A percentile compares a stretch with the other conserved stretches of the same genome.
phyloP scores from a whole-genome alignment of 2,888 invertebrate genomes.

The Melanchra persicariae region DNA sequence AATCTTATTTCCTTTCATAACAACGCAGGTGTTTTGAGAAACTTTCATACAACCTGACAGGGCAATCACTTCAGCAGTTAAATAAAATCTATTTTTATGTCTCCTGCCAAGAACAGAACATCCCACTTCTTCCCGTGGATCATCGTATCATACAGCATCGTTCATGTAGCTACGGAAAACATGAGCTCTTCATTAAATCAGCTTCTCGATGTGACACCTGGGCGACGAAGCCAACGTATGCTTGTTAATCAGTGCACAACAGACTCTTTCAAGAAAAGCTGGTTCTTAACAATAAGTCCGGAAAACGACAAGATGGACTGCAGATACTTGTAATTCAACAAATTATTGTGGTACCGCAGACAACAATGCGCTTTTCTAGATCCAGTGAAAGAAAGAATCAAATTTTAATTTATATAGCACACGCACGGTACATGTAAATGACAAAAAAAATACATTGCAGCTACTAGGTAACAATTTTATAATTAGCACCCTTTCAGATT shows the following conservation, averaged over 20 bases:
- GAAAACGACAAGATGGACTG: not conserved
- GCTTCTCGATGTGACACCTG: not conserved
- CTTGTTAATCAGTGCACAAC: conserved; percentile 46
- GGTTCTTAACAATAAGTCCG: conserved; percentile 29
- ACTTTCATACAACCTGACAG: not conserved
- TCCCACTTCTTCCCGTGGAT: conserved; percentile 37
- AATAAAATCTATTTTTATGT: conserved; percentile 18
- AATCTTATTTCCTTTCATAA: conserved; percentile 28
- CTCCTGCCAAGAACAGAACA: conserved; percentile 13
- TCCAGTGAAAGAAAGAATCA: too few relatives aligned
- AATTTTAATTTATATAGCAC: too few relatives aligned
- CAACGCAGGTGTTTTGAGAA: conserved; percentile 3
- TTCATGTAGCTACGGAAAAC: conserved; percentile 4
- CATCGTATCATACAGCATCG: conserved; percentile 16
- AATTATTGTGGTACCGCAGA: conserved; percentile 2
- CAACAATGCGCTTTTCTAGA: not conserved
- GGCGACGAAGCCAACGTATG: not conserved
- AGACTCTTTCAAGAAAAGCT: conserved; percentile 38
- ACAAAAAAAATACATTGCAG: too few relatives aligned
- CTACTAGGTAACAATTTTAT: not conserved
- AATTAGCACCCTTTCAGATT: not conserved
- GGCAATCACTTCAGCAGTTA: conserved; percentile 5
- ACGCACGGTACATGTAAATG: too few relatives aligned
- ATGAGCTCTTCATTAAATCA: conserved; percentile 7
- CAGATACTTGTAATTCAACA: conserved; percentile 1